Conservation (phyloP, 37 sponge, comb jelly and placozoan genomes). For the Spongia lamella region DNA sequence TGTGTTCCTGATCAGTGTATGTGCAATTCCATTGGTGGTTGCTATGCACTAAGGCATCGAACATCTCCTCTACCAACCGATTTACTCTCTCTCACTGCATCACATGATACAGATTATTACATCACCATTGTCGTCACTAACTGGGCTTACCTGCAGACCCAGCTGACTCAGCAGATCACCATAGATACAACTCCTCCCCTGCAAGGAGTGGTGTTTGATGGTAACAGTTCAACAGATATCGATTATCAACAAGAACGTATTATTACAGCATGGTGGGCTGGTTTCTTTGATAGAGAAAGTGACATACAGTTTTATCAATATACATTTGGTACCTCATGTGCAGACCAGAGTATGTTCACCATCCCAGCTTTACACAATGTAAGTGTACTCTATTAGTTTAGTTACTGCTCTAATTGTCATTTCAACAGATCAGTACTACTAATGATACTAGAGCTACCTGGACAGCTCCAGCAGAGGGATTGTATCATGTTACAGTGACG, state of each 20-base stretch:
- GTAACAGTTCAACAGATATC: slow-evolving; percentile 36
- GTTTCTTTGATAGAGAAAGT: slow-evolving; percentile 82
- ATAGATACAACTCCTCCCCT: slow-evolving; percentile 81
- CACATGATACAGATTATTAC: slow-evolving; percentile 74
- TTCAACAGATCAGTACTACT: slow-evolving; percentile 14
- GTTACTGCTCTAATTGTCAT: neutral
- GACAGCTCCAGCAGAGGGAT: slow-evolving; percentile 52
- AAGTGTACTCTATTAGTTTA: neutral
- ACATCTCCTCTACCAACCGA: slow-evolving; percentile 28
- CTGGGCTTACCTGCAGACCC: slow-evolving; percentile 53
- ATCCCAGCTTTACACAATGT: slow-evolving; percentile 19
- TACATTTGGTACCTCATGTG: slow-evolving; percentile 36
- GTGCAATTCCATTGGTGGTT: slow-evolving; percentile 47
- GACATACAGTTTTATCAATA: slow-evolving; percentile 65
- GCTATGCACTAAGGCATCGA: slow-evolving; percentile 17
- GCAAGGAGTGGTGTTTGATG: slow-evolving; percentile 67
- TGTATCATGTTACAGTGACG: slow-evolving; percentile 65
- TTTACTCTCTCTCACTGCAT: slow-evolving; percentile 8
- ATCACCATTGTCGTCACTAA: slow-evolving; percentile 66
- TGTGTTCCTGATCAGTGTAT: slow-evolving; percentile 28
- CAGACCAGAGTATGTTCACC: slow-evolving; percentile 25
- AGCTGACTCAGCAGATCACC: slow-evolving; percentile 49
- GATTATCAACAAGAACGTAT: slow-evolving; percentile 47
- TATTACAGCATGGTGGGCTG: slow-evolving; percentile 59
- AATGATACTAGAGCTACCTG: slow-evolving; percentile 28